Percentiles rank a stretch among this genome's conserved stretches.
phyloP scores from a whole-genome alignment of 2,113 vertebrate species.

The Seriola quinqueradiata region DNA sequence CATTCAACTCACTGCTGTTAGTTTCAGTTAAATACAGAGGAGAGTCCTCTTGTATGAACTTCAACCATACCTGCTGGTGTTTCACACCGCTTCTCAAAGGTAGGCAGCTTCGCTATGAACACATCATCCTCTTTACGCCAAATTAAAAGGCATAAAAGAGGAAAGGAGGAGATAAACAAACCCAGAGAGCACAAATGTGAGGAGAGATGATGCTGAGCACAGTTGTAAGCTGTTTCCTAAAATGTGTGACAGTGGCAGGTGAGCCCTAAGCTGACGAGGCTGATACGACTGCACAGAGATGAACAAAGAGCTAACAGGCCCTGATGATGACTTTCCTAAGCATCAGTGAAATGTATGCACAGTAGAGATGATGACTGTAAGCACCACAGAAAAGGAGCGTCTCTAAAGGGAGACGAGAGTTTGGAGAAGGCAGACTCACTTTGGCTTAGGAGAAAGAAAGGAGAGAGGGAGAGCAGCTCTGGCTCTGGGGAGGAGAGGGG shows the following conservation, averaged over 20 bases:
- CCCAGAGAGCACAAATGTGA: constrained; percentile 66
- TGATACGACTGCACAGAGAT: constrained; percentile 15
- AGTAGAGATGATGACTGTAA: background rate
- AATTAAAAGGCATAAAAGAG: constrained; percentile 55
- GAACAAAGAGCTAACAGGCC: constrained; percentile 14
- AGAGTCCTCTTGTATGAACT: constrained; percentile 15
- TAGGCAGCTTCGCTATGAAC: constrained; percentile 90
- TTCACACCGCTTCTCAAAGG: constrained; percentile 92
- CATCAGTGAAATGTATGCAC: constrained; percentile 1
- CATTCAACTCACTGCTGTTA: constrained; percentile 45
- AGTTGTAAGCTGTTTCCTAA: constrained; percentile 16
- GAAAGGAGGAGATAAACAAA: constrained; percentile 62
- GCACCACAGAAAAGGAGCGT: background rate
- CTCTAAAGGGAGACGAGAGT: background rate
- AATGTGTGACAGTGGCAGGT: constrained; percentile 13
- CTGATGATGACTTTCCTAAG: constrained; percentile 20
- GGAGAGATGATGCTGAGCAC: constrained; percentile 23
- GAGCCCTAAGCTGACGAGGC: constrained; percentile 19
- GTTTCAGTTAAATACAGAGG: constrained; percentile 44
- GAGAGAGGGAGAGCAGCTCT: constrained; percentile 70
- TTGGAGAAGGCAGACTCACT: constrained; percentile 72
- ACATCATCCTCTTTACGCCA: constrained; percentile 90
- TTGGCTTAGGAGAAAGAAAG: constrained; percentile 70
- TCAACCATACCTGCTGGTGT: constrained; percentile 88
- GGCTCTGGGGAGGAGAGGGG: constrained; percentile 66